Conservation (phyloP, 92 coral and sea anemone species). For the Zoanthus sociatus region DNA sequence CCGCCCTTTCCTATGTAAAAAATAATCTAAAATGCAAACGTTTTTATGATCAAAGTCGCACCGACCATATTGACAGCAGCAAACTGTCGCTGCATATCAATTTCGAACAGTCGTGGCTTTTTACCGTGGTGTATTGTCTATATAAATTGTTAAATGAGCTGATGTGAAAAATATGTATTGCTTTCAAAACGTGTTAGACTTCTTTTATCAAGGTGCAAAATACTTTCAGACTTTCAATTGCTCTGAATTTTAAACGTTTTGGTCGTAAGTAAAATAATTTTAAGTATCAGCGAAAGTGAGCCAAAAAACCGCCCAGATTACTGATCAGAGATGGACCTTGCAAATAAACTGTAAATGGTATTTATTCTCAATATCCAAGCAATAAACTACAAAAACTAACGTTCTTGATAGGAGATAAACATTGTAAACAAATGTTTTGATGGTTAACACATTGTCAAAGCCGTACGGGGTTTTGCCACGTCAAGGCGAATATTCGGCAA, state of each 20-base stretch:
- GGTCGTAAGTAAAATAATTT: neutral
- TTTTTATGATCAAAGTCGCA: conserved; percentile 30
- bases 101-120: conserved; percentile 21
- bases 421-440: neutral
- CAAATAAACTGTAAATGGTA: too few species aligned
- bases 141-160: neutral
- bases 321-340: too few species aligned
- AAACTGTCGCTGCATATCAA: conserved; percentile 28
- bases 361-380: neutral
- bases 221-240: neutral
- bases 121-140: neutral
- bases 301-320: too few species aligned
- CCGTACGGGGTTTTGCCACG: neutral
- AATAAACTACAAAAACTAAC: neutral
- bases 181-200: neutral
- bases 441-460: neutral
- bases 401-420: neutral
- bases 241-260: neutral
- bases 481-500: neutral
- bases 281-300: neutral
- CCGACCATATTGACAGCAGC: conserved; percentile 45
- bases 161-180: neutral
- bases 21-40: conserved; percentile 52
- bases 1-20: conserved; percentile 42
- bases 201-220: neutral